phyloP scores from a whole-genome alignment of 2,113 vertebrate species.

The Pogona vitticeps region DNA sequence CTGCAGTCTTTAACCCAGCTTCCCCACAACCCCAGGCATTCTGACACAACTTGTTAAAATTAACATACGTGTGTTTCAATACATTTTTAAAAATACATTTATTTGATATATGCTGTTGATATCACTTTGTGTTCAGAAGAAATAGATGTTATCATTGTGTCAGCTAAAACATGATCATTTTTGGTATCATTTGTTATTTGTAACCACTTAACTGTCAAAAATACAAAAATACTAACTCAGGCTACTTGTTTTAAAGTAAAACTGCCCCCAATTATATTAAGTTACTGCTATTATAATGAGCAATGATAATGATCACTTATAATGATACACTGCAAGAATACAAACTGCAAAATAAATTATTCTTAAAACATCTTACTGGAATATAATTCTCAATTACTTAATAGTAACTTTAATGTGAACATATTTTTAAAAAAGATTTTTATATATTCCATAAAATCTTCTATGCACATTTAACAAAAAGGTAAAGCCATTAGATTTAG shows the following conservation, averaged over 20 bases:
- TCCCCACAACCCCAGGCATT: slow-evolving; percentile 27
- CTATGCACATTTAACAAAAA: not conserved
- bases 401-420: too few species aligned
- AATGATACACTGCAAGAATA: not conserved
- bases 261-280: not conserved
- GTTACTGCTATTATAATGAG: slow-evolving; percentile 30
- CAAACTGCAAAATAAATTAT: not conserved
- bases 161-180: slow-evolving; percentile 32
- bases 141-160: slow-evolving; percentile 59
- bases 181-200: too few species aligned
- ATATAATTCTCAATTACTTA: slow-evolving; percentile 68
- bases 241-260: not conserved
- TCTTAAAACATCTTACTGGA: slow-evolving; percentile 58
- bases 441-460: slow-evolving; percentile 68
- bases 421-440: slow-evolving; percentile 44
- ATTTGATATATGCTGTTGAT: slow-evolving; percentile 49
- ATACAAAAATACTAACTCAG: not conserved
- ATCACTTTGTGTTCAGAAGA: slow-evolving; percentile 36
- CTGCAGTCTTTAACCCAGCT: not conserved
- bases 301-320: not conserved
- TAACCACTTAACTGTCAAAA: not conserved
- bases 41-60: slow-evolving; percentile 53
- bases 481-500: slow-evolving; percentile 49
- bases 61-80: slow-evolving; percentile 50
- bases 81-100: slow-evolving; percentile 35